A percentile compares a stretch with the other conserved stretches of the same genome.
These are phyloP conservation scores for Chrysemys picta DNA, from an alignment of 2,113 vertebrate genomes.

Conservation along the genomic window DNA sequence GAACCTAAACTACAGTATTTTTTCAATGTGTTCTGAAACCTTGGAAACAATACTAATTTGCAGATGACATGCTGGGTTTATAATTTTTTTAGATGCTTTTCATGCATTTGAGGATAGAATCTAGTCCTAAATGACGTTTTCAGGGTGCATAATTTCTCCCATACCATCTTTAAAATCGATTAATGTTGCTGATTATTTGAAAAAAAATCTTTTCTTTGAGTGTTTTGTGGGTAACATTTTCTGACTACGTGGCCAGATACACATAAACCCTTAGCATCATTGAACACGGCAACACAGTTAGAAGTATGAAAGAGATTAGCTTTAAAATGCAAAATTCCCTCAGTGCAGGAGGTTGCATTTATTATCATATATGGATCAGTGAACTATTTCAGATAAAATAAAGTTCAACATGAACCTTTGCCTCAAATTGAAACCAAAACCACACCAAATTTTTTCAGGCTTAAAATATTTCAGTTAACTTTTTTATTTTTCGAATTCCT, in stretches of 20 bases:
- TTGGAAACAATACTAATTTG: background rate
- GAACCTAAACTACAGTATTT: background rate
- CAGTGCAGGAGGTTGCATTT: too few relatives aligned
- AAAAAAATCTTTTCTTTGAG: background rate
- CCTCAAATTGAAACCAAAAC: background rate
- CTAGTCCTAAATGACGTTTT: background rate
- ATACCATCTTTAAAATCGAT: background rate
- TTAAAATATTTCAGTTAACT: background rate
- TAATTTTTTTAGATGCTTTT: accelerated
- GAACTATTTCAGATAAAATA: background rate
- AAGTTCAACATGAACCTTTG: background rate
- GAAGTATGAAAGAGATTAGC: background rate
- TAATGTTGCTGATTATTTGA: background rate
- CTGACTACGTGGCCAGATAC: background rate
- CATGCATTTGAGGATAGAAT: background rate
- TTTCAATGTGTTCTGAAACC: background rate
- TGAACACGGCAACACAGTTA: background rate
- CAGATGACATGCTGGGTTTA: accelerated
- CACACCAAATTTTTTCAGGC: background rate
- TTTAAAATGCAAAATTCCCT: background rate
- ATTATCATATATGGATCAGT: background rate
- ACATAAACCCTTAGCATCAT: background rate
- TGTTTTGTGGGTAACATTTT: background rate
- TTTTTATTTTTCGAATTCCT: background rate
- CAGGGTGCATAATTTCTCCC: background rate